These are phyloP conservation scores for Drosophila baimaii DNA, from an alignment of 1,140 invertebrate genomes.

Conservation along the genomic window DNA sequence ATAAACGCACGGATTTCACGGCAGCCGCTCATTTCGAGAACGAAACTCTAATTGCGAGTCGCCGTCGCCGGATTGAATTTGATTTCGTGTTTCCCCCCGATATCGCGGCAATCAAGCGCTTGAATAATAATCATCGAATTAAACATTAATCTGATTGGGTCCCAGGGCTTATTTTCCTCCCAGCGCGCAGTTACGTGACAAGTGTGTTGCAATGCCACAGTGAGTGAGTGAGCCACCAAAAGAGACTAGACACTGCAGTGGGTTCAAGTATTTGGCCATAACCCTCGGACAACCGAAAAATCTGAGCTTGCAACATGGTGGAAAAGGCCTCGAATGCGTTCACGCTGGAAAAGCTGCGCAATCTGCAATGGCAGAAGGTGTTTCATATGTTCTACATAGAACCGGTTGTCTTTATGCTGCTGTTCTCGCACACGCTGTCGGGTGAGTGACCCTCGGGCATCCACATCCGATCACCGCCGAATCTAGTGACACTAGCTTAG, in stretches of 20 bases:
- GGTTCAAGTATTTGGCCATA: slow-evolving; percentile 24
- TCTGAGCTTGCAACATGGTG: slow-evolving; percentile 63
- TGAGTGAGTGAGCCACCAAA: neutral
- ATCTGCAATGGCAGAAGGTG: slow-evolving; percentile 68
- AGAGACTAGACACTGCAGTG: slow-evolving; percentile 12
- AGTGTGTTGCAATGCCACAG: slow-evolving; percentile 30
- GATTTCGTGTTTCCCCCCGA: slow-evolving; percentile 25
- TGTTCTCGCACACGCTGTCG: slow-evolving; percentile 77
- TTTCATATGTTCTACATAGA: slow-evolving; percentile 82
- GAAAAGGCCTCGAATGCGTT: slow-evolving; percentile 58
- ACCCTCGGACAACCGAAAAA: neutral
- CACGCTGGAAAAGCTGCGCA: slow-evolving; percentile 53
- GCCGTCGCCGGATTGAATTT: slow-evolving; percentile 16
- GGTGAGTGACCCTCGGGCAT: slow-evolving; percentile 59
- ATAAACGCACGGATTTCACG: slow-evolving; percentile 36
- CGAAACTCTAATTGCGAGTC: slow-evolving; percentile 52
- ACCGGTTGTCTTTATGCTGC: slow-evolving; percentile 78
- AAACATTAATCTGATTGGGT: slow-evolving; percentile 27
- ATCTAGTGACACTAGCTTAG: slow-evolving; percentile 15
- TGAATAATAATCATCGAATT: slow-evolving; percentile 33
- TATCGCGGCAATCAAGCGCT: slow-evolving; percentile 41
- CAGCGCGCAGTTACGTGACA: slow-evolving; percentile 36
- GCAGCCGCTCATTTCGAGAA: slow-evolving; percentile 50
- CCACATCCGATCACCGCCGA: neutral
- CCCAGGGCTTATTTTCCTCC: slow-evolving; percentile 10